Percentiles rank a stretch among this genome's conserved stretches.
Conservation (phyloP, 2,888 invertebrate genomes). For the Syrista parreyssii region DNA sequence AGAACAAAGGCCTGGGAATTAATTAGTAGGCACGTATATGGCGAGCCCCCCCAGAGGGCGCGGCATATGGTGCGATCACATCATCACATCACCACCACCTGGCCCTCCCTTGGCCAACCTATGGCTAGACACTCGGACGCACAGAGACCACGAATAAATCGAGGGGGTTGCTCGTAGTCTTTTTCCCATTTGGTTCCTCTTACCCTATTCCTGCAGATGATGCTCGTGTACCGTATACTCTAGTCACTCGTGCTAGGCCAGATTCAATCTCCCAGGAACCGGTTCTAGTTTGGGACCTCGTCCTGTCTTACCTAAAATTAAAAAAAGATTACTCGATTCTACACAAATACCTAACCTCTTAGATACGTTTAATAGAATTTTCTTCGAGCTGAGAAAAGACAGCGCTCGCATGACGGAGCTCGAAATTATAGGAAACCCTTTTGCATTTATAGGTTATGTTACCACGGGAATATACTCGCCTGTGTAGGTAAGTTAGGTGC, state of each 20-base stretch:
- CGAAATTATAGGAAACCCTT: neutral
- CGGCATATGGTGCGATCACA: slow-evolving; percentile 63
- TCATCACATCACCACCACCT: slow-evolving; percentile 59
- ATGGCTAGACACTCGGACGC: slow-evolving; percentile 8
- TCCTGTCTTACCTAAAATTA: neutral
- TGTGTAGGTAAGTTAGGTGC: neutral
- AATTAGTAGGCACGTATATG: slow-evolving; percentile 57
- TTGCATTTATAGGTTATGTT: slow-evolving; percentile 14
- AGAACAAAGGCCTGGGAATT: slow-evolving; percentile 62
- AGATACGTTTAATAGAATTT: neutral
- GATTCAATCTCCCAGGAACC: slow-evolving; percentile 12
- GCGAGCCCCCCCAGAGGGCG: slow-evolving; percentile 47
- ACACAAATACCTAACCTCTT: neutral
- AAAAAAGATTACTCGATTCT: neutral
- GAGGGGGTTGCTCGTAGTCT: slow-evolving; percentile 8
- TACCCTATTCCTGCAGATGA: slow-evolving; percentile 20
- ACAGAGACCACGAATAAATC: slow-evolving; percentile 1
- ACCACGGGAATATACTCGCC: neutral
- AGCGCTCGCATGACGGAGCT: slow-evolving; percentile 15
- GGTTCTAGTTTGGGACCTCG: neutral
- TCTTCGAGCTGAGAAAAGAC: slow-evolving; percentile 12
- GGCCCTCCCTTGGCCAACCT: slow-evolving; percentile 34
- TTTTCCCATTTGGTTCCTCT: neutral
- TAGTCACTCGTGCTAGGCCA: neutral
- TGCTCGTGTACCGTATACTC: slow-evolving; percentile 13